Conservation (phyloP, 1,140 invertebrate species). For the Calliopsis andreniformis region DNA sequence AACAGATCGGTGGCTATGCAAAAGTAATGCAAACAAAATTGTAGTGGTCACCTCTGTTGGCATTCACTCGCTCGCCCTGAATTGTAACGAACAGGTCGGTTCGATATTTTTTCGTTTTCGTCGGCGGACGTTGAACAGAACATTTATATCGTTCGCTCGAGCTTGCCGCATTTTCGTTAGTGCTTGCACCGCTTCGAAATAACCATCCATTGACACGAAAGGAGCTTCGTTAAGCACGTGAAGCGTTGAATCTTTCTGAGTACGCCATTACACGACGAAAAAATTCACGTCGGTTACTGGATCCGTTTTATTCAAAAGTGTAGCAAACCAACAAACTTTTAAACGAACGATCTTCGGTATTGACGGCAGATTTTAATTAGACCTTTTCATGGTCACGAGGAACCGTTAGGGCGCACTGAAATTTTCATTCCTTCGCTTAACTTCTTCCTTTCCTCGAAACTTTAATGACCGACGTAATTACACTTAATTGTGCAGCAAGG, state of each 20-base stretch:
- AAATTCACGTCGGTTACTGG: slow-evolving; percentile 13
- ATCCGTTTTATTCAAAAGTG: slow-evolving; percentile 4
- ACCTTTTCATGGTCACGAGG: slow-evolving; percentile 35
- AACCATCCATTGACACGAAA: not conserved
- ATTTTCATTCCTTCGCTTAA: slow-evolving; percentile 51
- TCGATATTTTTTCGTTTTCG: slow-evolving; percentile 8
- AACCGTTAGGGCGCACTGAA: slow-evolving; percentile 30
- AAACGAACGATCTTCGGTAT: slow-evolving; percentile 32
- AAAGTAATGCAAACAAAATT: not conserved
- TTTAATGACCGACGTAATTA: slow-evolving; percentile 59
- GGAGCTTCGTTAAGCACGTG: not conserved
- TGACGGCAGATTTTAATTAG: slow-evolving; percentile 61
- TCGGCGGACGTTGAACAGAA: not conserved
- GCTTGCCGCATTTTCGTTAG: not conserved
- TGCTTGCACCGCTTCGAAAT: not conserved
- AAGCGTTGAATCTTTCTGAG: not conserved
- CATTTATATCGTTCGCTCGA: not conserved
- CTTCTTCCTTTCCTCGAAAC: slow-evolving; percentile 44
- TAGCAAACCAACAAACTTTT: slow-evolving; percentile 28
- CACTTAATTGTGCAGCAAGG: slow-evolving; percentile 52
- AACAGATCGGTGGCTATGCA: slow-evolving; percentile 12
- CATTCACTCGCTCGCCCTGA: not conserved
- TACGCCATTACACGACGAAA: not conserved
- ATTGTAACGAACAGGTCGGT: not conserved
- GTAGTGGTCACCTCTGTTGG: not conserved